Evolutionary conservation across 2,113 vertebrate genomes (phyloP).

Genomic region (Sterna hirundo): DNA sequence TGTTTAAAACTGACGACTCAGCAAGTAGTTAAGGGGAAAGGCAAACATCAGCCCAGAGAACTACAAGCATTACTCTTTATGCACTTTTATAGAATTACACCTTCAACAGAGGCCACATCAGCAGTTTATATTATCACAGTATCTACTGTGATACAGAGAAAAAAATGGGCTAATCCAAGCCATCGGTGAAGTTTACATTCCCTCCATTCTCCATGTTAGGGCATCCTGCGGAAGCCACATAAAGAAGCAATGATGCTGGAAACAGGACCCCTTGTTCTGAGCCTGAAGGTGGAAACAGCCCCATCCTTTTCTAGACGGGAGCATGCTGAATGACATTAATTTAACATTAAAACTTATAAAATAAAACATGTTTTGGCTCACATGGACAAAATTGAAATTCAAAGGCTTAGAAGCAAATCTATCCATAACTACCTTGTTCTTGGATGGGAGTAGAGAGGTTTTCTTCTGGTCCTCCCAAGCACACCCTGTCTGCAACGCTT

Average conservation of each 20-base stretch:
- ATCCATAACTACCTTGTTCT: neutral
- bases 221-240: neutral
- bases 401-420: neutral
- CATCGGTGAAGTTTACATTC: neutral
- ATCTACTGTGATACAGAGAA: neutral
- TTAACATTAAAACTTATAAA: neutral
- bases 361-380: neutral
- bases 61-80: neutral
- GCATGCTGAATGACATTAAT: neutral
- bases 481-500: neutral
- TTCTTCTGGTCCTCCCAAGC: neutral
- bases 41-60: neutral
- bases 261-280: neutral
- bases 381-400: neutral
- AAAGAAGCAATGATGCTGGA: neutral
- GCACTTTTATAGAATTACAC: neutral
- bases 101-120: neutral
- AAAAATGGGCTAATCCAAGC: neutral
- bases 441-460: neutral
- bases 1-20: neutral
- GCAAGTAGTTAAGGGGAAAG: neutral
- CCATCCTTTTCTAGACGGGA: neutral
- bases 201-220: accelerated
- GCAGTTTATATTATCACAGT: neutral
- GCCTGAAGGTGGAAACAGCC: neutral